Evolutionary conservation across 2,113 vertebrate species (phyloP).

Genomic region (Ictidomys tridecemlineatus): DNA sequence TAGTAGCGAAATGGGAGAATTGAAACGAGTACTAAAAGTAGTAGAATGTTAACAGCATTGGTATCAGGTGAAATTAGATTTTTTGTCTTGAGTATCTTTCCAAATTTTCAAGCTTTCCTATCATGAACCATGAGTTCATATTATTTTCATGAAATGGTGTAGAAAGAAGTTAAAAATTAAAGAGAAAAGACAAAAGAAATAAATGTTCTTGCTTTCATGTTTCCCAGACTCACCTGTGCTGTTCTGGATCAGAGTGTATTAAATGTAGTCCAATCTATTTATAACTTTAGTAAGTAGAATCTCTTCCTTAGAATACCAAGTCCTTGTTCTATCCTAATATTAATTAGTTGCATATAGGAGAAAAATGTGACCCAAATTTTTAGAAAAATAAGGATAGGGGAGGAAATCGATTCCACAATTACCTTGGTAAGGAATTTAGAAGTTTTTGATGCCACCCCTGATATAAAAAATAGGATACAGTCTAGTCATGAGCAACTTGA

Average conservation of each 20-base stretch:
- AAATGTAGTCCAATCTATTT: background rate
- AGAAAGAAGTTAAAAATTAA: background rate
- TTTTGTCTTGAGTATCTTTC: background rate
- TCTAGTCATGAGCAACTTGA: background rate
- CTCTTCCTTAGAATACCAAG: background rate
- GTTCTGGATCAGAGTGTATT: background rate
- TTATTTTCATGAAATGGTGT: background rate
- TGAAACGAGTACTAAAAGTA: background rate
- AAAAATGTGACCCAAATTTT: background rate
- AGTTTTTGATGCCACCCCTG: background rate
- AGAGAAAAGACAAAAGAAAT: background rate
- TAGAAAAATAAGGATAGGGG: background rate
- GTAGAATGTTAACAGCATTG: background rate
- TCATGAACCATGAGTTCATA: rapidly evolving
- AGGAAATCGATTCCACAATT: background rate
- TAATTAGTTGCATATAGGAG: background rate
- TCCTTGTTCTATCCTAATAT: background rate
- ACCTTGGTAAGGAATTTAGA: background rate
- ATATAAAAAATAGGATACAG: background rate
- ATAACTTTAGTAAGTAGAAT: background rate
- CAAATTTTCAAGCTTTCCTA: background rate
- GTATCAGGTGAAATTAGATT: background rate
- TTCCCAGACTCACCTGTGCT: background rate
- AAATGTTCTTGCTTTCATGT: background rate
- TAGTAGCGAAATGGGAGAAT: background rate